Evolutionary conservation across 2,797 vertebrate genomes (phyloP).

Genomic region (Anguilla anguilla): DNA sequence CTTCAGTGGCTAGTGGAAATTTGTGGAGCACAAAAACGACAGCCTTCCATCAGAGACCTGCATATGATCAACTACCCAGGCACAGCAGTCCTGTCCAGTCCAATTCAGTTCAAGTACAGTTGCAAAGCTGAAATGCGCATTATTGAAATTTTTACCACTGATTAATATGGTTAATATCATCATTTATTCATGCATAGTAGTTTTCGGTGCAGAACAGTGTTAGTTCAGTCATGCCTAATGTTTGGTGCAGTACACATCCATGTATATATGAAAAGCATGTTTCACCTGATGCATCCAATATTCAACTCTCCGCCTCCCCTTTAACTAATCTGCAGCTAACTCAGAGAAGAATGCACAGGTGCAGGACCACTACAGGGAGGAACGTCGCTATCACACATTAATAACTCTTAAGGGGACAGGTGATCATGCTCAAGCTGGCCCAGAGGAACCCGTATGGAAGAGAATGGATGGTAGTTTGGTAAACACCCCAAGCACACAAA

Average conservation of each 20-base stretch:
- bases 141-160: not conserved
- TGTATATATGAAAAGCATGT: not conserved
- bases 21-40: not conserved
- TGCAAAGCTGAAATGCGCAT: not conserved
- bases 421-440: not conserved
- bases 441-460: conserved; percentile 38
- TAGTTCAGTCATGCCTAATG: not conserved
- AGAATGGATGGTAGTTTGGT: conserved; percentile 35
- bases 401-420: not conserved
- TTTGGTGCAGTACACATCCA: not conserved
- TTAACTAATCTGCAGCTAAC: not conserved
- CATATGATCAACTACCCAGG: not conserved
- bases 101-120: not conserved
- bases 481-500: not conserved
- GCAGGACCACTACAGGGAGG: not conserved
- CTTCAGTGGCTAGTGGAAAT: not conserved
- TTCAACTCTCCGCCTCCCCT: not conserved
- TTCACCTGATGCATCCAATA: not conserved
- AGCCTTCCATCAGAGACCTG: no score
- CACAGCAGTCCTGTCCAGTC: not conserved
- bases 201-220: not conserved
- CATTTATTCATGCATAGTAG: not conserved
- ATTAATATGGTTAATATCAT: not conserved
- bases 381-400: not conserved
- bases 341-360: not conserved